These are phyloP conservation scores for Mesoclemmys tuberculata DNA, from an alignment of 2,113 vertebrate species.

Conservation along the genomic window DNA sequence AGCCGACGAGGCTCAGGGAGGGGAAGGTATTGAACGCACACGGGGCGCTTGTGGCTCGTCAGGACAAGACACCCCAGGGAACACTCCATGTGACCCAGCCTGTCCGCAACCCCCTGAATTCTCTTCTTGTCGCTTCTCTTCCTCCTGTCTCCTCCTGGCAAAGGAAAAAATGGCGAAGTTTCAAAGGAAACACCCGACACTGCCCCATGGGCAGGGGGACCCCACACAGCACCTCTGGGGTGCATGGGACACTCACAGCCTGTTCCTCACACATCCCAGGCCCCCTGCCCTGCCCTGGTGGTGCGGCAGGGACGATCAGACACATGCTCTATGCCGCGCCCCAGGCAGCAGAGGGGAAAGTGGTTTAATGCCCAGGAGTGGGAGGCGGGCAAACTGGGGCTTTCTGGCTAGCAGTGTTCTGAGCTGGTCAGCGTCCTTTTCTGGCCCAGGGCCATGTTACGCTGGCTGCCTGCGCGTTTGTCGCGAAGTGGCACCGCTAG, in stretches of 20 bases:
- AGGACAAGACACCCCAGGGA: background rate
- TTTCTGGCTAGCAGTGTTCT: background rate
- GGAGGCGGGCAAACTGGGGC: too few relatives aligned
- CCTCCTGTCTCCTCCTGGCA: background rate
- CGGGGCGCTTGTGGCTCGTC: background rate
- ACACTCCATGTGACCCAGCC: background rate
- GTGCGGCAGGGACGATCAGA: too few relatives aligned
- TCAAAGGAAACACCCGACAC: too few relatives aligned
- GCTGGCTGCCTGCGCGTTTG: background rate
- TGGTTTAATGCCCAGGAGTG: background rate
- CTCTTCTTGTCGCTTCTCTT: background rate
- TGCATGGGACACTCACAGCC: too few relatives aligned
- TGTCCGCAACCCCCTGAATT: background rate
- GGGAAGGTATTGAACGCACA: background rate
- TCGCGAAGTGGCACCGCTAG: background rate
- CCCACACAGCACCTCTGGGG: too few relatives aligned
- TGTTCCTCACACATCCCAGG: too few relatives aligned
- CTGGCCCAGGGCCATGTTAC: background rate
- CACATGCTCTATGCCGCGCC: too few relatives aligned
- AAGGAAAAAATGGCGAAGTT: too few relatives aligned
- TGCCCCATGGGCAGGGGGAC: too few relatives aligned
- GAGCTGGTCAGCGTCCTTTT: too few relatives aligned
- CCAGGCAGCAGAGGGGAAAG: background rate
- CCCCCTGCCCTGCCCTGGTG: too few relatives aligned
- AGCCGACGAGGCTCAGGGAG: background rate